Percentiles rank a stretch among this genome's conserved stretches.
These are phyloP conservation scores for Xylocopa sonorina DNA, from an alignment of 1,140 invertebrate species.

Conservation along the genomic window DNA sequence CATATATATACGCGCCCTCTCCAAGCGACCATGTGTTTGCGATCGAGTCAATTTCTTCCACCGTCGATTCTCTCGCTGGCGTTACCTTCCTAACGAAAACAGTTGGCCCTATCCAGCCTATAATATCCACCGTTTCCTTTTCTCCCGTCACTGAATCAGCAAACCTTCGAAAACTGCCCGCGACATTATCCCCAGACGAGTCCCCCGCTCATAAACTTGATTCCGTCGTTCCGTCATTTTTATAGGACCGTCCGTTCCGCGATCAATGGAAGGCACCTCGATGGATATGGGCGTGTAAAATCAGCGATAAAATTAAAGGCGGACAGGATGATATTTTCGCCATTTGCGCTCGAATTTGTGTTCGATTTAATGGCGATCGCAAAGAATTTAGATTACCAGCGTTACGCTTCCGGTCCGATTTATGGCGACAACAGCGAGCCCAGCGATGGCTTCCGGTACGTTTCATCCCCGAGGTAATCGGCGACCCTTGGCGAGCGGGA, in stretches of 20 bases:
- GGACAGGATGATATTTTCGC: background rate
- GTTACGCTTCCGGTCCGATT: background rate
- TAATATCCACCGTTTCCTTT: background rate
- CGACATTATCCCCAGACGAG: background rate
- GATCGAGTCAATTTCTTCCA: background rate
- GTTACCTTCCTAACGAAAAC: background rate
- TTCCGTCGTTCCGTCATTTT: slow-evolving; percentile 5
- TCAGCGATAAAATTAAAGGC: background rate
- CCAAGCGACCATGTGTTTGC: too few relatives aligned
- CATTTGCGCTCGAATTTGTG: too few relatives aligned
- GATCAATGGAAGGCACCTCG: background rate
- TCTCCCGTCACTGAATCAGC: slow-evolving; percentile 5
- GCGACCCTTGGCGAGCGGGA: background rate
- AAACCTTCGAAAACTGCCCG: background rate
- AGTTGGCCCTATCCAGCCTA: background rate
- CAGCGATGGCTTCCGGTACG: slow-evolving; percentile 1
- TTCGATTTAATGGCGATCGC: too few relatives aligned
- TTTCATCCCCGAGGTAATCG: background rate
- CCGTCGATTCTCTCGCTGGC: too few relatives aligned
- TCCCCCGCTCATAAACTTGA: background rate
- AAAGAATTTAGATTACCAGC: too few relatives aligned
- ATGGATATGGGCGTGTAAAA: background rate
- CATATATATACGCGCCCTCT: too few relatives aligned
- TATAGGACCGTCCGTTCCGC: background rate
- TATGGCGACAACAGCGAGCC: slow-evolving; percentile 9